Evolutionary conservation across 2,888 invertebrate species (phyloP), one percentile per base, ranked within the genome.

Genomic region (Iselma pallidipennis): DNA sequence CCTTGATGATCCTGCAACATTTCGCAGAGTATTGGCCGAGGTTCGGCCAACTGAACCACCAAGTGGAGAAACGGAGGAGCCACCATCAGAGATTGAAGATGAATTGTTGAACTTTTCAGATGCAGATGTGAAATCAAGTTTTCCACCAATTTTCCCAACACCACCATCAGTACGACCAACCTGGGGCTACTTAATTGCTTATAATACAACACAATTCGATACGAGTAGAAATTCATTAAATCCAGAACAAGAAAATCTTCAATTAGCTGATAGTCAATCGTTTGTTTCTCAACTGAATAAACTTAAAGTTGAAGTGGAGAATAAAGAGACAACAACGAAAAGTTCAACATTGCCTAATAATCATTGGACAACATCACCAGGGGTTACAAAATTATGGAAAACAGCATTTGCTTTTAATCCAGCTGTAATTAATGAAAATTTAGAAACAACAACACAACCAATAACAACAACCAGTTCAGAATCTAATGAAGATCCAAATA

Each of bases 31-130:
- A 19, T 79, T 94, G 19, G 89, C 90, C 6, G 89, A 91, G 67
- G 89, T 91, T 1, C 84, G 93, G 73, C 94, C 94, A 0, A 93
- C 92, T 0, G 91, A 91, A 71, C 92, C 91, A 0, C 85, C 90
- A 16, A 66, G 74, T 1, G 82, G 83, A 49, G 68, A 66, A 28
- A 48, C 58, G 78, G 78, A 66, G 59, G 64, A 74, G 57, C 73
- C 77, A 0, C 65, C 74, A 1, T 80, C 82, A 72, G 88, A 89
- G 70, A 21, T 7, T 6, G 66, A 65, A 14, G 91, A 89, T 69
- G 90, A 91, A 81, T 88, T 91, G 21, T 78, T 92, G 54, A 91
- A 91, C 61, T 92, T 90, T 75, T 91, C 91, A 2, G 92, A 92
- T 75, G 90, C 86, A 1, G 84, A 84, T 48, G 80, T 76, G 10